Evolutionary conservation across 2,113 vertebrate species (phyloP).

Genomic region (Delphinapterus leucas): DNA sequence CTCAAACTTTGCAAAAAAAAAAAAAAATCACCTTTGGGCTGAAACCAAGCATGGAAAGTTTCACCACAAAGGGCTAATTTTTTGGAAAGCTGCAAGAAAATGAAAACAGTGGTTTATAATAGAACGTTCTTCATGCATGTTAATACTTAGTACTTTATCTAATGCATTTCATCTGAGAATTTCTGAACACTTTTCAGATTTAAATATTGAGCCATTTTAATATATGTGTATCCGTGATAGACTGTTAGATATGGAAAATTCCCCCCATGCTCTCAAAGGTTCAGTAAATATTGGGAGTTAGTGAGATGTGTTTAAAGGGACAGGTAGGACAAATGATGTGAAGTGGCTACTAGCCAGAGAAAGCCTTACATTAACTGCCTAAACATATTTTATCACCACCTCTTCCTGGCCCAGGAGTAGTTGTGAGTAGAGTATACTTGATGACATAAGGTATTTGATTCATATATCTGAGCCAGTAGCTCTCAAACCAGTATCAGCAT

Average conservation of each 20-base stretch:
- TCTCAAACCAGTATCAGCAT: background rate
- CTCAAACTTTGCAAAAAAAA: constrained; percentile 56
- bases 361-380: background rate
- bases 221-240: constrained; percentile 13
- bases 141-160: constrained; percentile 60
- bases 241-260: background rate
- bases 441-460: background rate
- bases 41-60: constrained; percentile 78
- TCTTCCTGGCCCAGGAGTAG: background rate
- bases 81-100: constrained; percentile 74
- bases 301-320: background rate
- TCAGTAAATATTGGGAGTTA: background rate
- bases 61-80: constrained; percentile 72
- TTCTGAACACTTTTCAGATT: constrained; percentile 46
- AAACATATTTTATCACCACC: background rate
- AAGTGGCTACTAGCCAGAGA: background rate
- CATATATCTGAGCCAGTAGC: background rate
- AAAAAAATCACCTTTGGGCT: constrained; percentile 73
- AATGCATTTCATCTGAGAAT: constrained; percentile 66
- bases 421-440: background rate
- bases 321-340: background rate
- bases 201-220: constrained; percentile 31
- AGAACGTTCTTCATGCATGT: constrained; percentile 62
- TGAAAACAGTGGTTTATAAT: constrained; percentile 68
- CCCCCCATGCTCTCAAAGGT: background rate